These are phyloP conservation scores for Strigamia maritima DNA, from an alignment of 2,888 invertebrate species.

Conservation along the genomic window DNA sequence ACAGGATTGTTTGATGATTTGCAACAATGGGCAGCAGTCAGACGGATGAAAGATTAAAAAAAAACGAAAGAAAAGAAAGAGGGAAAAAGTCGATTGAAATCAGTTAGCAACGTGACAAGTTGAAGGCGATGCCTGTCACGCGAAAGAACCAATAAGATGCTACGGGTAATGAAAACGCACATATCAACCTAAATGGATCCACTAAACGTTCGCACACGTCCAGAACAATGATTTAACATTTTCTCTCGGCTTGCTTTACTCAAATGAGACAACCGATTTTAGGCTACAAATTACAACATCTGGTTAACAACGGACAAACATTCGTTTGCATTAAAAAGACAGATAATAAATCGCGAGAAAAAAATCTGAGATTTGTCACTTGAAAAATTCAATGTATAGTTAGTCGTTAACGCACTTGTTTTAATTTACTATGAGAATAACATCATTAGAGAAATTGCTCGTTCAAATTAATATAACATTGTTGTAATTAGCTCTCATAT, in stretches of 20 bases:
- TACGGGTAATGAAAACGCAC: constrained; percentile 32
- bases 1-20: not conserved
- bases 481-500: not conserved
- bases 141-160: constrained; percentile 32
- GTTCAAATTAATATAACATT: constrained; percentile 19
- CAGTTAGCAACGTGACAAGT: constrained; percentile 30
- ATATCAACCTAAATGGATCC: constrained; percentile 34
- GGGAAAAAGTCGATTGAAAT: constrained; percentile 22
- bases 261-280: not conserved
- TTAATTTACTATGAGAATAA: not conserved
- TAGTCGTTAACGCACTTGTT: not conserved
- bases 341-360: not conserved
- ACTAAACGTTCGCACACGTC: constrained; percentile 31
- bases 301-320: constrained; percentile 15
- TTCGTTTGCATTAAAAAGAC: not conserved
- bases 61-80: not conserved
- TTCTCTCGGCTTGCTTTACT: not conserved
- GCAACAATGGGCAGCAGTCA: constrained; percentile 9
- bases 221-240: constrained; percentile 24
- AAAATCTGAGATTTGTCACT: not conserved
- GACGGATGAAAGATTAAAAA: constrained; percentile 26
- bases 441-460: constrained; percentile 11
- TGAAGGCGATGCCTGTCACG: constrained; percentile 32
- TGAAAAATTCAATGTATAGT: not conserved
- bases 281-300: constrained; percentile 8